Evolutionary conservation across 2,113 vertebrate genomes (phyloP).

Genomic region (Crotophaga sulcirostris): DNA sequence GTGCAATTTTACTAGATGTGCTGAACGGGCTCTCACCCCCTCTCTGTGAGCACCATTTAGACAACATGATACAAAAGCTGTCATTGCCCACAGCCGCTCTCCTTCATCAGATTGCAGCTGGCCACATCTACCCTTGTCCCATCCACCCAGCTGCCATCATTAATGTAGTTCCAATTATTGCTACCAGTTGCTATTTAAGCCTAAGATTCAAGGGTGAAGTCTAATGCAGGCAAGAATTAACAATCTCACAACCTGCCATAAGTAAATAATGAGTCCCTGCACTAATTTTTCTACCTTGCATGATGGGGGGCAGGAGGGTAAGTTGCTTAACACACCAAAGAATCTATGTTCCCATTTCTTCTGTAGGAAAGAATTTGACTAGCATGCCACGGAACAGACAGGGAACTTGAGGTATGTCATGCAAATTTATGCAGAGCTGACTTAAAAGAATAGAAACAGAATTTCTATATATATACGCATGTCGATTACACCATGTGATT

Average conservation of each 20-base stretch:
- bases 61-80: not conserved
- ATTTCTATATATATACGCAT: conserved; percentile 47
- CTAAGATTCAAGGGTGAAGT: not conserved
- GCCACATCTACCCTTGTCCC: not conserved
- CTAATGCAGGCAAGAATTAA: not conserved
- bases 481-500: conserved; percentile 28
- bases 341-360: not conserved
- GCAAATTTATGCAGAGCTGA: conserved; percentile 47
- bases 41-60: not conserved
- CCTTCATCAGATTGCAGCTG: not conserved
- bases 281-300: not conserved
- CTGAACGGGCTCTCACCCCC: not conserved
- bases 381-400: conserved; percentile 3
- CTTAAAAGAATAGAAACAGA: conserved; percentile 58
- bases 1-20: not conserved
- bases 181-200: not conserved
- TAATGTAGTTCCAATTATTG: not conserved
- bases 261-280: not conserved
- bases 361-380: conserved; percentile 11
- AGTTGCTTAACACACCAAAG: not conserved
- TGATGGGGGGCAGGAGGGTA: not conserved
- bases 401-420: conserved; percentile 31
- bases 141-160: not conserved
- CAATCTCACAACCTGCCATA: not conserved
- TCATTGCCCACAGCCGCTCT: not conserved